These are phyloP conservation scores for Datnioides undecimradiatus DNA, from an alignment of 2,113 vertebrate species.

Conservation along the genomic window DNA sequence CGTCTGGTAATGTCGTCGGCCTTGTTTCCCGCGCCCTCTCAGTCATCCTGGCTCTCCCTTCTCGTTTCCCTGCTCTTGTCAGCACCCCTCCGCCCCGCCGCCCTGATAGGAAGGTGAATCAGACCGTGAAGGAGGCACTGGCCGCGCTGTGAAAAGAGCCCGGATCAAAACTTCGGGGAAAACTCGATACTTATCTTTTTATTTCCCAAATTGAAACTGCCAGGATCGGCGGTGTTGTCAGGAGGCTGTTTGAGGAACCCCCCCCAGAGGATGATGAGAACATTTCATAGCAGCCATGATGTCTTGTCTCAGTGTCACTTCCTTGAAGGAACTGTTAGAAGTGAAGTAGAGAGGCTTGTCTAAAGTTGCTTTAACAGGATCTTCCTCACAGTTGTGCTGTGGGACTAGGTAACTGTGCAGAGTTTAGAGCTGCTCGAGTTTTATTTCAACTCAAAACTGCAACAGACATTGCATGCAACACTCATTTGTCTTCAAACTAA, in stretches of 20 bases:
- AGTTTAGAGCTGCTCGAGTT: no score
- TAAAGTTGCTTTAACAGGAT: neutral
- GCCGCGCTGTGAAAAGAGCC: neutral
- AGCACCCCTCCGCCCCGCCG: no score
- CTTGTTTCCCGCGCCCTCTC: neutral
- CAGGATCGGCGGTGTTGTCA: constrained; percentile 6
- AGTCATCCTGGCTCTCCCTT: neutral
- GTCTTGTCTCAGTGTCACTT: neutral
- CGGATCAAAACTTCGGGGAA: constrained; percentile 10
- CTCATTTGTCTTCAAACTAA: no score
- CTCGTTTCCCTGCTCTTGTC: neutral
- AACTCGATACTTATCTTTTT: constrained; percentile 20
- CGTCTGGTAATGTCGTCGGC: constrained; percentile 23
- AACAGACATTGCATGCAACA: no score
- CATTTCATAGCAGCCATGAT: constrained; percentile 15
- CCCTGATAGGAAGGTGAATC: constrained; percentile 42
- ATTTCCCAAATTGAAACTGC: constrained; percentile 36
- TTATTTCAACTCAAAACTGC: no score
- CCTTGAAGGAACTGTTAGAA: neutral
- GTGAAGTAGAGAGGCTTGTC: neutral
- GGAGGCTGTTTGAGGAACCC: neutral
- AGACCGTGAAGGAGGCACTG: constrained; percentile 48
- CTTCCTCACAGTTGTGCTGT: neutral
- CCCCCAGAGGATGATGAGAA: constrained; percentile 9
- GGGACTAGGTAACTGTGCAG: no score